Percentiles rank a stretch among this genome's conserved stretches.
Conservation (phyloP, 2,888 invertebrate species). For the Cremastobaeus sp. region DNA sequence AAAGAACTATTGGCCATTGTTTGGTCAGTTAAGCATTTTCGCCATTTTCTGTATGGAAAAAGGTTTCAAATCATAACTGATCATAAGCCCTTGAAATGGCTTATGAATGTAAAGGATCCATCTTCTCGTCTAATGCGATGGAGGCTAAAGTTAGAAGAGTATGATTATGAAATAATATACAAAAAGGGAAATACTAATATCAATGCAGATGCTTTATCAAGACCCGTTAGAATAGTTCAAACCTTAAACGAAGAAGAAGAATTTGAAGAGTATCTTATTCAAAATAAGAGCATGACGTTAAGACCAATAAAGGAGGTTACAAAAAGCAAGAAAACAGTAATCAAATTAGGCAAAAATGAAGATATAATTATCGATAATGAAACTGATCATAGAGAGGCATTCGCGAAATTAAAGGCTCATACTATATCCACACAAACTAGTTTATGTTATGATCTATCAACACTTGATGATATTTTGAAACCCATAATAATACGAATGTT, state of each 20-base stretch:
- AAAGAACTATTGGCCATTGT: not conserved
- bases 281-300: not conserved
- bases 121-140: conserved; percentile 1
- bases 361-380: not conserved
- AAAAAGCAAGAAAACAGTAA: not conserved
- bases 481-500: not conserved
- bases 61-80: not conserved
- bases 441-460: not conserved
- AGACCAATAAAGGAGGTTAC: not conserved
- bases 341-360: not conserved
- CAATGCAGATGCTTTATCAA: conserved; percentile 10
- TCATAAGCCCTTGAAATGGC: not conserved
- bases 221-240: conserved; percentile 1
- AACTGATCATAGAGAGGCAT: not conserved
- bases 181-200: conserved; percentile 3
- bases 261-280: not conserved
- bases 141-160: not conserved
- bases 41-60: not conserved
- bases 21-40: not conserved
- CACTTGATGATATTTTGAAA: not conserved
- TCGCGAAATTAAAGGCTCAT: not conserved
- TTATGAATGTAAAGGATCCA: not conserved
- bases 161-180: not conserved
- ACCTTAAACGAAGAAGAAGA: not conserved
- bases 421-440: not conserved